These are phyloP conservation scores for Drosophila nikananu DNA, from an alignment of 1,140 invertebrate species.

Conservation along the genomic window DNA sequence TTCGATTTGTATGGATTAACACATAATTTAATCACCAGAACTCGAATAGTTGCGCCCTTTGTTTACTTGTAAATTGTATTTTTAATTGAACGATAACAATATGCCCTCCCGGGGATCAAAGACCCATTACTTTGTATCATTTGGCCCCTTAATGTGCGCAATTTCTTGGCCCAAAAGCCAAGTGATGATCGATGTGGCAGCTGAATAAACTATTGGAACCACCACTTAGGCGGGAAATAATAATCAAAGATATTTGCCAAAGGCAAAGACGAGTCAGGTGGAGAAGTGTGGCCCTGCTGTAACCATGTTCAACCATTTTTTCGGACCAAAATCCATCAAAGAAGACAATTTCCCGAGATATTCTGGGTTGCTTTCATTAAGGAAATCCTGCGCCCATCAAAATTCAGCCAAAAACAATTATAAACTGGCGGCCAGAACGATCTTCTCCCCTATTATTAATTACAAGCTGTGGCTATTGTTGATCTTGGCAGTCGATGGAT, in stretches of 20 bases:
- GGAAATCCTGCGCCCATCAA: conserved; percentile 74
- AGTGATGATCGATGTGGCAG: conserved; percentile 62
- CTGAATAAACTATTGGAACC: conserved; percentile 72
- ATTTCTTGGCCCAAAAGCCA: conserved; percentile 4
- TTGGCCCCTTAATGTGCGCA: conserved; percentile 4
- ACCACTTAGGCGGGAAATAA: conserved; percentile 43
- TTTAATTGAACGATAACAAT: conserved; percentile 1
- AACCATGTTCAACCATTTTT: background rate
- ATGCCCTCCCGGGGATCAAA: conserved; percentile 5
- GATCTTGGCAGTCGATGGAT: conserved; percentile 42
- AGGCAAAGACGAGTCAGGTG: background rate
- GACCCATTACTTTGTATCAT: background rate
- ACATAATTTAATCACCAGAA: background rate
- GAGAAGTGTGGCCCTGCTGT: conserved; percentile 5
- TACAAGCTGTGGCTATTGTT: conserved; percentile 43
- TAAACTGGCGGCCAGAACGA: conserved; percentile 41
- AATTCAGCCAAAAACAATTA: conserved; percentile 73
- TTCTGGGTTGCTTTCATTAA: conserved; percentile 56
- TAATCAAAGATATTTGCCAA: conserved; percentile 19
- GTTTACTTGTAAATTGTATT: background rate
- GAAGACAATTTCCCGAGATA: conserved; percentile 21
- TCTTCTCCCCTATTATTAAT: conserved; percentile 33
- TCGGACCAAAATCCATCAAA: conserved; percentile 29
- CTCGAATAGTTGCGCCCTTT: background rate
- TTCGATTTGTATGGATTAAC: background rate